Base-by-base conservation (phyloP, 2,888 invertebrate genomes). In the Agrilus biguttatus region DNA sequence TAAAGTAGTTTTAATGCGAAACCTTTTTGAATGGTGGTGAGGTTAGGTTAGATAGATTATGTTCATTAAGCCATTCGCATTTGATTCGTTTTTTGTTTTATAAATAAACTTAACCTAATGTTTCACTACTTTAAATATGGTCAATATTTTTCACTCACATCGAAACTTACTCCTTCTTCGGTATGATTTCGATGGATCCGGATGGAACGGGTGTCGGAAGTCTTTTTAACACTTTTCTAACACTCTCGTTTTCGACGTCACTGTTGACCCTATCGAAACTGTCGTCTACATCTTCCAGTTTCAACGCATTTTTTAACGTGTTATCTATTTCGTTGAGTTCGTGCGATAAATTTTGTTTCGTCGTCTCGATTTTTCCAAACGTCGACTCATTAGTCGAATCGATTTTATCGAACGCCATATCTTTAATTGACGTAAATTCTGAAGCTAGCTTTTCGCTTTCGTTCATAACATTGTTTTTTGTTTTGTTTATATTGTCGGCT, bases 71-170 rank as follows among this genome's bases (percentile, higher is more conserved):
- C 17, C 17, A 17, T 3, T 2, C 10, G 10, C 17, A 17, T 3
- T 2, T 28, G 10, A 28, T 10, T 28, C n/a, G 28, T 28, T 28
- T 8, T 28, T 28, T 28, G 7, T 10, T 28, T 28, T 28, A 28
- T 23, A 10, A 8, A 28, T 10, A 10, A 23, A 10, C 28, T 23
- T 28, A 28, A 28, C 8, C 4, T 28, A 28, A 14, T 13, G 10
- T 5, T 33, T 42, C 34, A 35, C 23, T 13, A 40, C 19, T 17
- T 44, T n/a, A n/a, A 23, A 37, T 47, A 33, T 51, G 51, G 28
- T 50, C 46, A 6, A 59, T 54, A 14, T 52, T 56, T 56, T 10
- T 60, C 61, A 38, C 60, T 49, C 34, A 49, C 44, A 33, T 58
- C 53, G 38, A 54, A 47, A 37, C 47, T 40, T 32, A 60, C 51